These are phyloP conservation scores for Neoaliturus tenellus DNA, from an alignment of 2,888 invertebrate species.

Conservation along the genomic window DNA sequence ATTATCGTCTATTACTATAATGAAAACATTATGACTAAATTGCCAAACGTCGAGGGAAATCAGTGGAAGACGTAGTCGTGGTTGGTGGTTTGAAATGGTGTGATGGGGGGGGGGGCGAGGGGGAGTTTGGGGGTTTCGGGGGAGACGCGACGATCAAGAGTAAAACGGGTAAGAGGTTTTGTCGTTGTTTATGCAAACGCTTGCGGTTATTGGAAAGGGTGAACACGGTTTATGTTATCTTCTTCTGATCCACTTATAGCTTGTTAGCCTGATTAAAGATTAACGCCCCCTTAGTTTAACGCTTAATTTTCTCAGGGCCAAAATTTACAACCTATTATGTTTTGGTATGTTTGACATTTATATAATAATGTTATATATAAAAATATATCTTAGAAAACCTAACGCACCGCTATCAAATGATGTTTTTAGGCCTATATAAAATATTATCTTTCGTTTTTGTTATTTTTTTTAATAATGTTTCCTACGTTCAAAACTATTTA, in stretches of 20 bases:
- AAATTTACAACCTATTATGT: too few species aligned
- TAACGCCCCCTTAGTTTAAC: neutral
- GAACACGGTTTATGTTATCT: constrained; percentile 3
- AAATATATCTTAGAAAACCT: too few species aligned
- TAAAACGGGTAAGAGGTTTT: constrained; percentile 6
- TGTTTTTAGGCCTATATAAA: too few species aligned
- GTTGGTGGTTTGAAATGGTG: neutral
- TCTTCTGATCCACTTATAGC: neutral
- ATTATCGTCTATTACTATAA: too few species aligned
- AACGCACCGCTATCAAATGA: too few species aligned
- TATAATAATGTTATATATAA: too few species aligned
- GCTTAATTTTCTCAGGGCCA: too few species aligned
- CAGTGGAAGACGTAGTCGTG: neutral
- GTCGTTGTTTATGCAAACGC: neutral
- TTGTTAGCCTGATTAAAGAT: neutral
- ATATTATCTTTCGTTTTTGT: too few species aligned
- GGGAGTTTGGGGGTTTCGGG: neutral
- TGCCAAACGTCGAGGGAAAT: neutral
- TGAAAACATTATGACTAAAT: neutral
- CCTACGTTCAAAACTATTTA: too few species aligned
- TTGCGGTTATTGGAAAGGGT: neutral
- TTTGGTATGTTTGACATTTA: too few species aligned
- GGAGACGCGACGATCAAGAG: neutral
- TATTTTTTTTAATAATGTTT: too few species aligned
- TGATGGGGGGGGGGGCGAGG: neutral